Base-by-base conservation (phyloP, 1,140 invertebrate genomes). In the Pachyrhynchus sulphureomaculatus region DNA sequence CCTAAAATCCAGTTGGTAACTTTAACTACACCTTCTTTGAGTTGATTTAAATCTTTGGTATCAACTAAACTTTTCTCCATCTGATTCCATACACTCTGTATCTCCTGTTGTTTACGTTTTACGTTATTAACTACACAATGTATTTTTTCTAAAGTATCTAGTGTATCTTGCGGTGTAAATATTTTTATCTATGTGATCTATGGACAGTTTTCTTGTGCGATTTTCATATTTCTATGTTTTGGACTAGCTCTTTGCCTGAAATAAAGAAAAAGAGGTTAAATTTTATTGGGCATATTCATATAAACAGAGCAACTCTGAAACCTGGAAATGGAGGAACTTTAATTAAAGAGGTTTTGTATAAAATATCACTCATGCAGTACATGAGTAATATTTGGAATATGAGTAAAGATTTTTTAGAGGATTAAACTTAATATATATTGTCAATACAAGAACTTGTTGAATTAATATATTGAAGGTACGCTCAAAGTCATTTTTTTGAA, bases 1-100 rank as follows among this genome's bases (percentile, higher is more conserved):
- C 60, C 60, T 13, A 90, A 72, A 47, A 91, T 88, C 89, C 89
- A 91, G 67, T 89, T 86, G 6, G 86, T 87, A 12, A 91, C 88
- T 69, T 79, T 79, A 24, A 80, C 78, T 52, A 88, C 83, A 33
- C 84, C 84, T 68, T 85, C 80, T 65, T 86, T 86, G 1, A 88
- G 70, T 8, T 78, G 75, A 34, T 77, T 74, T 48, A 87, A 78
- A 68, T 87, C 84, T 72, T 83, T 84, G 39, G 83, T 80, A 63
- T 81, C 79, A 42, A 83, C 79, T 33, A 87, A 71, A 67, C 78
- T 82, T 51, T 81, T 80, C 44, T 87, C 80, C 68, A 87, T 76
- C 55, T 81, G 80, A 57, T 69, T 75, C 83, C 84, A 87, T 15
- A 79, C 83, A n/a, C 77, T 81, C 66, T 82, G 82, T 29, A 85